A percentile compares a stretch with the other conserved stretches of the same genome.
phyloP scores from a whole-genome alignment of 2,797 vertebrate genomes.

The Chaetodon trifasciatus region DNA sequence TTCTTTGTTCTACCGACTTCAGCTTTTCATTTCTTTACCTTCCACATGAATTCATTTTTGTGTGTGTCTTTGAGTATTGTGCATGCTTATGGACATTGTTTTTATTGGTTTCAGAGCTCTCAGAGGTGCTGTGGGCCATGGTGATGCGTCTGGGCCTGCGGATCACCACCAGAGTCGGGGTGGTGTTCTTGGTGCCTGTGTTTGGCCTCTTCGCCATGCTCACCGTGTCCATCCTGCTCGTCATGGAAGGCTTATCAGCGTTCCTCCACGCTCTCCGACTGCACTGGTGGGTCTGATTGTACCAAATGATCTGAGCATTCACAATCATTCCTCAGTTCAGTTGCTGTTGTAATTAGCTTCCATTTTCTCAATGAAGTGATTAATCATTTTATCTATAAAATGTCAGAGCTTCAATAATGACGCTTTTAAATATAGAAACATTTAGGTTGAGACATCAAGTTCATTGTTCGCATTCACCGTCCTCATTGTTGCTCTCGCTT shows the following conservation, averaged over 20 bases:
- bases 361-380: not conserved
- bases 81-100: not conserved
- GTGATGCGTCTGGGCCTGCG: constrained; percentile 93
- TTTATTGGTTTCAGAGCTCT: constrained; percentile 87
- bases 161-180: constrained; percentile 85
- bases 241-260: constrained; percentile 98
- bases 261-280: constrained; percentile 97
- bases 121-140: constrained; percentile 97
- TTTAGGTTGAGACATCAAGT: not conserved
- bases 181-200: constrained; percentile 89
- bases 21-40: not conserved
- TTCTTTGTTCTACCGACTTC: not conserved
- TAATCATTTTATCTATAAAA: not conserved
- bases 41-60: accelerated
- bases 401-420: not conserved
- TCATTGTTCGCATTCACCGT: not conserved
- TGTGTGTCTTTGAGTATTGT: not conserved
- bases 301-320: not conserved
- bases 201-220: constrained; percentile 90
- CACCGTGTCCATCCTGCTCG: constrained; percentile 93
- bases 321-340: not conserved
- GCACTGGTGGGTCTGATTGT: constrained; percentile 89
- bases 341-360: not conserved
- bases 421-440: not conserved
- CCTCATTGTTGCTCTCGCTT: not conserved